Evolutionary conservation across 2,797 vertebrate genomes (phyloP), one percentile per base, ranked within the genome.

Genomic region (Buceros bicornis): DNA sequence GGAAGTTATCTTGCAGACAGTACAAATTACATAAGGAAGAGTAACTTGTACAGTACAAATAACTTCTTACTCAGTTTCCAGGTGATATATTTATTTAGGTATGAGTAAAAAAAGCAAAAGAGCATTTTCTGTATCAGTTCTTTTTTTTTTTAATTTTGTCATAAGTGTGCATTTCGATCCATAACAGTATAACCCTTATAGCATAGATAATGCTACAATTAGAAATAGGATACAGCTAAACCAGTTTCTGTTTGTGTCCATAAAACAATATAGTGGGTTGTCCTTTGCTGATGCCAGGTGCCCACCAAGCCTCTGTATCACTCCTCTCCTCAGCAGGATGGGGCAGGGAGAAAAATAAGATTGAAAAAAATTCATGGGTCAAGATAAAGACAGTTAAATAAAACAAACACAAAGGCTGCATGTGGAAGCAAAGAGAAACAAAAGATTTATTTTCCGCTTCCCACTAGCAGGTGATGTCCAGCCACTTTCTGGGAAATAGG

Each of bases 361-460:
- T 24, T 22, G 22, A 22, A 54, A 60, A 73, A 6, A 2, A 2
- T 8, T 64, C 2, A 0, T 25, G 14, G 9, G 17, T 64, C 35
- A 42, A 21, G n/a, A 42, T 71, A 57, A 79, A 71, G 25, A 31
- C 21, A 43, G 11, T 71, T 79, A 64, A 35, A 54, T 17, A 64
- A 64, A 71, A 35, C 17, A 42, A 71, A 64, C 62, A 8, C 10
- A 33, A 56, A 48, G 33, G 3, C 10, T 0, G 0, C 3, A 2
- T 2, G 3, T 12, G 3, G 73, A 40, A 77, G 24, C 13, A 47
- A 53, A 61, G n/a, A 18, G 37, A 87, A 56, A 42, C 17, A 13
- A 26, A 62, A 47, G 17, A 47, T 47, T 37, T 62, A 17, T 21
- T 33, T 56, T 56, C 29, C 33, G 16, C 10, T 78, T 69, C 64